Evolutionary conservation across 2,888 invertebrate genomes (phyloP).

Genomic region (Lepidocyrtoides sp.): DNA sequence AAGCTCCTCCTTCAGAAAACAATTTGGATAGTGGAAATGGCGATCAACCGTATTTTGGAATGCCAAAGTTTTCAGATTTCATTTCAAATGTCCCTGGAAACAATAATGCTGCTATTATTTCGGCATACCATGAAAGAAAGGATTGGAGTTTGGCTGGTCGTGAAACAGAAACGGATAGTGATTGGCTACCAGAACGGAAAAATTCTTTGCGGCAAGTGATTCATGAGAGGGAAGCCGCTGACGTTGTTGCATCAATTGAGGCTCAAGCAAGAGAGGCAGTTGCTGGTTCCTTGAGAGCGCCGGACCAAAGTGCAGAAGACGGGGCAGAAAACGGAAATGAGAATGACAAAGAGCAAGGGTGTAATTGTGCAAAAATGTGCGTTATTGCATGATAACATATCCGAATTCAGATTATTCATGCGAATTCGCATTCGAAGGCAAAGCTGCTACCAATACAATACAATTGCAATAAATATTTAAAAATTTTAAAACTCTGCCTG

Average conservation of each 20-base stretch:
- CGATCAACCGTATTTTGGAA: not conserved
- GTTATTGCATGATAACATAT: constrained; percentile 17
- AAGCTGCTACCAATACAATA: too few relatives aligned
- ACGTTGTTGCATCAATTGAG: not conserved
- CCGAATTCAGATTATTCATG: not conserved
- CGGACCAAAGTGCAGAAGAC: not conserved
- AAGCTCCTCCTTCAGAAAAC: constrained; percentile 17
- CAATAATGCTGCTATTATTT: not conserved
- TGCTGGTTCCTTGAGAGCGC: not conserved
- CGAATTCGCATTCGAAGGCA: too few relatives aligned
- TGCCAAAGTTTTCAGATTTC: too few relatives aligned
- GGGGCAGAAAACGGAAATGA: not conserved
- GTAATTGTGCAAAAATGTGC: constrained; percentile 64
- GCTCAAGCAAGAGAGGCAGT: not conserved
- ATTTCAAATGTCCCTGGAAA: not conserved
- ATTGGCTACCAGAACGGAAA: not conserved
- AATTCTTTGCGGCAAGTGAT: not conserved
- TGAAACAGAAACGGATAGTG: constrained; percentile 34
- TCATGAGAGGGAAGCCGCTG: not conserved
- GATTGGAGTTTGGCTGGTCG: not conserved
- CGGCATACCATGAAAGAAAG: not conserved
- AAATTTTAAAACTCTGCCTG: too few relatives aligned
- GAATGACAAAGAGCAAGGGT: not conserved
- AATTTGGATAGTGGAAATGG: constrained; percentile 14
- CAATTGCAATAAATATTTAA: too few relatives aligned